These are phyloP conservation scores for Tipula confusa DNA, from an alignment of 2,888 invertebrate genomes.

Conservation along the genomic window DNA sequence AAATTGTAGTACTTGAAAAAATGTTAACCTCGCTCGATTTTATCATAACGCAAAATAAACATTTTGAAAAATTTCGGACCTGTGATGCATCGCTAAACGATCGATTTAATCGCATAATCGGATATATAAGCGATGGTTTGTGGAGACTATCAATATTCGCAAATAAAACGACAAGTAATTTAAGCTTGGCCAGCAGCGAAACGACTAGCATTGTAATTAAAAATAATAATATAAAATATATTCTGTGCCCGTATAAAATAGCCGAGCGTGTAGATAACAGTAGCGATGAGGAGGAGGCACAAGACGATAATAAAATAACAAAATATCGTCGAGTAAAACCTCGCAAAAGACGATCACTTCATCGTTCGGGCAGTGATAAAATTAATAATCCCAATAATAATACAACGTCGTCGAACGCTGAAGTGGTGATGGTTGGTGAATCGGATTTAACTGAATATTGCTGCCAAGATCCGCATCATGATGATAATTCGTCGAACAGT, in stretches of 20 bases:
- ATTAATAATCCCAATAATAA: neutral
- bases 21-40: neutral
- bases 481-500: neutral
- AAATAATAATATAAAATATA: conserved; percentile 26
- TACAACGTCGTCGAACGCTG: neutral
- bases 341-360: conserved; percentile 31
- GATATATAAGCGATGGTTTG: conserved; percentile 42
- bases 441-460: neutral
- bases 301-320: conserved; percentile 41
- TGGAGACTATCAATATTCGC: conserved; percentile 46
- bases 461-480: neutral
- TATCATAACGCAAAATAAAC: neutral
- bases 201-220: conserved; percentile 36
- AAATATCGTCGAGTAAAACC: conserved; percentile 38
- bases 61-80: neutral
- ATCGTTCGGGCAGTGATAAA: conserved; percentile 31
- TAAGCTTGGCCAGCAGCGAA: conserved; percentile 34
- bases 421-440: neutral
- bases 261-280: conserved; percentile 39
- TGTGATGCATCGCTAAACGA: neutral
- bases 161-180: conserved; percentile 39
- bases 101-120: neutral
- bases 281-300: conserved; percentile 46
- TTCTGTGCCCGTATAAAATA: neutral
- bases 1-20: neutral